A percentile compares a stretch with the other conserved stretches of the same genome.
Evolutionary conservation across 2,113 vertebrate genomes (phyloP).

Genomic region (Percopsis transmontana): DNA sequence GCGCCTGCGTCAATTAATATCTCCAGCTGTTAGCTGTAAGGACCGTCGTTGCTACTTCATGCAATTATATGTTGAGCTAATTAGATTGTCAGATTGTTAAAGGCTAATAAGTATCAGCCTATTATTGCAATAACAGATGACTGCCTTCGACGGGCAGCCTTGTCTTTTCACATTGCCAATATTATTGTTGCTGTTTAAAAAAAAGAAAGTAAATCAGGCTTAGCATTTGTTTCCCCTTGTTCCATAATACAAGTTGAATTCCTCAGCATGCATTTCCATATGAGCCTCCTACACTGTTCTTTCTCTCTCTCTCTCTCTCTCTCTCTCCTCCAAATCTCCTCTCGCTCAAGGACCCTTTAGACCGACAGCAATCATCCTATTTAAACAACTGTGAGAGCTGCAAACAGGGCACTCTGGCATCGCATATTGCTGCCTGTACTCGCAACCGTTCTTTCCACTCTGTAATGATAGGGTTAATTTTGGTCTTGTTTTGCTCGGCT

Average conservation of each 20-base stretch:
- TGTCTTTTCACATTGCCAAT: slow-evolving; percentile 46
- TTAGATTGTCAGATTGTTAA: slow-evolving; percentile 60
- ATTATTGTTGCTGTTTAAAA: slow-evolving; percentile 13
- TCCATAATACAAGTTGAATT: slow-evolving; percentile 4
- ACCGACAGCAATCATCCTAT: slow-evolving; percentile 73
- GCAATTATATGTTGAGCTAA: slow-evolving; percentile 50
- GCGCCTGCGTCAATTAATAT: slow-evolving; percentile 41
- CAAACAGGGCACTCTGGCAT: slow-evolving; percentile 34
- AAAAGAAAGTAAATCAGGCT: background rate
- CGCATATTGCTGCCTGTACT: slow-evolving; percentile 53
- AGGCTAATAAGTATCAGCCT: slow-evolving; percentile 44
- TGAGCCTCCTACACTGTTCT: slow-evolving; percentile 61
- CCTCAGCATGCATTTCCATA: slow-evolving; percentile 59
- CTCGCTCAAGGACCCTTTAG: slow-evolving; percentile 74
- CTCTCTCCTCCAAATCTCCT: slow-evolving; percentile 39
- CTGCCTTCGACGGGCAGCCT: slow-evolving; percentile 32
- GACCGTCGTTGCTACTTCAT: slow-evolving; percentile 38
- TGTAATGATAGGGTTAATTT: slow-evolving; percentile 58
- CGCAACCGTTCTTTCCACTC: slow-evolving; percentile 63
- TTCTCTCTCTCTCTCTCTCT: slow-evolving; percentile 47
- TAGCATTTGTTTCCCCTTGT: slow-evolving; percentile 36
- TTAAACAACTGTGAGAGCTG: slow-evolving; percentile 67
- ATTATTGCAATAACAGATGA: slow-evolving; percentile 33
- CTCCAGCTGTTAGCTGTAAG: slow-evolving; percentile 7
- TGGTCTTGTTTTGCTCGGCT: slow-evolving; percentile 45